phyloP scores from a whole-genome alignment of 1,140 invertebrate species.

The Sinonovacula constricta region DNA sequence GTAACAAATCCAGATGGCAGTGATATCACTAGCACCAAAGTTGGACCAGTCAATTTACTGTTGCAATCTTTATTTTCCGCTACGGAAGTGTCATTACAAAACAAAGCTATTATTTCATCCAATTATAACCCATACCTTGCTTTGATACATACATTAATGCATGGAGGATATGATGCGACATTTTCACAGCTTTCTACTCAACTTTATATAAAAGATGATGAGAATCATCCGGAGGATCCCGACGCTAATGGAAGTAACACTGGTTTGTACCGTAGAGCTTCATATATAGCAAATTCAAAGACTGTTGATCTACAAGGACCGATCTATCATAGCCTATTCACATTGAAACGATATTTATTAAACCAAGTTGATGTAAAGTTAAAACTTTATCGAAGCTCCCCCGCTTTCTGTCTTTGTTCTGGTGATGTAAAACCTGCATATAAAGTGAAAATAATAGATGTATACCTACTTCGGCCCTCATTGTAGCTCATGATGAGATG shows the following conservation, averaged over 20 bases:
- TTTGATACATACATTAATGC: conserved; percentile 16
- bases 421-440: conserved; percentile 22
- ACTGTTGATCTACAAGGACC: conserved; percentile 36
- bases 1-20: conserved; percentile 38
- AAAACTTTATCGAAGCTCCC: conserved; percentile 36
- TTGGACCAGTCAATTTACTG: conserved; percentile 52
- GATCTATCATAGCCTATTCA: conserved; percentile 38
- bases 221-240: conserved; percentile 15
- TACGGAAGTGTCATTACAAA: conserved; percentile 48
- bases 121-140: conserved; percentile 41
- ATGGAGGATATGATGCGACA: conserved; percentile 18
- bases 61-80: conserved; percentile 52
- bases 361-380: conserved; percentile 50
- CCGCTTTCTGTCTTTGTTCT: conserved; percentile 41
- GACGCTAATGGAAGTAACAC: conserved; percentile 17
- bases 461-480: conserved; percentile 33
- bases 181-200: conserved; percentile 24
- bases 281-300: conserved; percentile 16
- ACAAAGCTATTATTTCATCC: conserved; percentile 36
- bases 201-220: conserved; percentile 37
- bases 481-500: conserved; percentile 35
- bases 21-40: conserved; percentile 5
- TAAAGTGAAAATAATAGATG: conserved; percentile 33
- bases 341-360: conserved; percentile 30
- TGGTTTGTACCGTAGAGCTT: conserved; percentile 8